Evolutionary conservation across 2,113 vertebrate species (phyloP).

Genomic region (Tachysurus vachellii): DNA sequence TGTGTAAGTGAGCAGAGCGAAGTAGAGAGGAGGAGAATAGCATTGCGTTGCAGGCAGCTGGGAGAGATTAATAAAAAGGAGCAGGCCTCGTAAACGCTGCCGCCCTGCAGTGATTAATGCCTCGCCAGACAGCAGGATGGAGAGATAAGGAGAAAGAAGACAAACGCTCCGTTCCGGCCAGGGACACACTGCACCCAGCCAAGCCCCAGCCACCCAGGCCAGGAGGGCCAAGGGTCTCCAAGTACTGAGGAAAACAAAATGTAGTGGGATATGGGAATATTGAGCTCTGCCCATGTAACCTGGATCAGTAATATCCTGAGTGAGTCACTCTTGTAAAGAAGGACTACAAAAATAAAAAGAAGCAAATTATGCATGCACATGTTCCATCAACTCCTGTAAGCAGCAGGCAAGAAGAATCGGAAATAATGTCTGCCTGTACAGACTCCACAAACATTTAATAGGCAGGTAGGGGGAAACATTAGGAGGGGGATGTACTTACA

Average conservation of each 20-base stretch:
- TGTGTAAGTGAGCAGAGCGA: conserved; percentile 41
- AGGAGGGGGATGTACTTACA: conserved; percentile 29
- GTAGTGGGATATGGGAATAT: conserved; percentile 7
- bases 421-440: conserved; percentile 28
- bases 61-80: conserved; percentile 59
- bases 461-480: conserved; percentile 24
- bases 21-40: conserved; percentile 22
- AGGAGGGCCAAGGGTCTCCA: conserved; percentile 43
- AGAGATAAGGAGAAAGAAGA: conserved; percentile 52
- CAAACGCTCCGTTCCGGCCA: conserved; percentile 45
- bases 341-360: conserved; percentile 16
- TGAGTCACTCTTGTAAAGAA: conserved; percentile 8
- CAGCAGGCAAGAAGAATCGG: conserved; percentile 24
- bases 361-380: background rate
- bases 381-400: background rate
- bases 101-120: conserved; percentile 53
- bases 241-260: conserved; percentile 28
- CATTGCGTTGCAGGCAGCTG: conserved; percentile 52
- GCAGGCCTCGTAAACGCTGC: conserved; percentile 45
- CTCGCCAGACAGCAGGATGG: conserved; percentile 49
- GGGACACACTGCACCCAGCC: conserved; percentile 34
- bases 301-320: background rate
- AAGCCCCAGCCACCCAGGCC: conserved; percentile 33
- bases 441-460: conserved; percentile 27
- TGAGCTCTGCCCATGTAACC: background rate